These are phyloP conservation scores for Pantherophis alleghaniensis DNA, from an alignment of 2,797 vertebrate genomes.

Conservation along the genomic window DNA sequence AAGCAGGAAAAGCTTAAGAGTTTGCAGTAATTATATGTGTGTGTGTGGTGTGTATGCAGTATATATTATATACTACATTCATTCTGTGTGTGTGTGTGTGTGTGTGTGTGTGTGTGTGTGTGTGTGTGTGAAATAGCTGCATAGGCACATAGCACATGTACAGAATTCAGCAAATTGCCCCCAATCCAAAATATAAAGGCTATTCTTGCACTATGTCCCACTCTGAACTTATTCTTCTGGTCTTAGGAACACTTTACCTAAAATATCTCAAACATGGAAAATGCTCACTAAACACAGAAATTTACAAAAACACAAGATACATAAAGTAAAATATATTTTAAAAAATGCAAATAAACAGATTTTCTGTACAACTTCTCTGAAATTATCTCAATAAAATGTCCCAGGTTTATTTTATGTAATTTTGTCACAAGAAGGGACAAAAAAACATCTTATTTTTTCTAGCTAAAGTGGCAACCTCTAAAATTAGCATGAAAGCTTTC, in stretches of 20 bases:
- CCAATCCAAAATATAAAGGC: neutral
- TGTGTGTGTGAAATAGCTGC: neutral
- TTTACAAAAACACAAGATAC: neutral
- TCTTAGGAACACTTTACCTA: neutral
- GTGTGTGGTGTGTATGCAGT: no score
- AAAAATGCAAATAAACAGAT: neutral
- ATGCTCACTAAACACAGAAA: neutral
- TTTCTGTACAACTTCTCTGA: neutral
- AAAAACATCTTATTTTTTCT: neutral
- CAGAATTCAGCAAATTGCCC: neutral
- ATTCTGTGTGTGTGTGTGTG: neutral
- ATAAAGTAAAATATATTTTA: neutral
- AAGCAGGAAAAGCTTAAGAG: neutral
- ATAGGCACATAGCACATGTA: neutral
- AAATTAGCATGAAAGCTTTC: neutral
- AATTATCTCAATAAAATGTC: neutral
- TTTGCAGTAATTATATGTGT: neutral
- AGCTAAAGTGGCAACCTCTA: neutral
- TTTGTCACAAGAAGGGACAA: neutral
- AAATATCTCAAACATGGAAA: neutral
- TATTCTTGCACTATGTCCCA: neutral
- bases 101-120: no score
- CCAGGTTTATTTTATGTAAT: neutral
- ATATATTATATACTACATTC: neutral
- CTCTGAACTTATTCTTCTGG: neutral